Base-by-base conservation (phyloP, 2,888 invertebrate genomes). In the Mesorhabditis spiculigera region DNA sequence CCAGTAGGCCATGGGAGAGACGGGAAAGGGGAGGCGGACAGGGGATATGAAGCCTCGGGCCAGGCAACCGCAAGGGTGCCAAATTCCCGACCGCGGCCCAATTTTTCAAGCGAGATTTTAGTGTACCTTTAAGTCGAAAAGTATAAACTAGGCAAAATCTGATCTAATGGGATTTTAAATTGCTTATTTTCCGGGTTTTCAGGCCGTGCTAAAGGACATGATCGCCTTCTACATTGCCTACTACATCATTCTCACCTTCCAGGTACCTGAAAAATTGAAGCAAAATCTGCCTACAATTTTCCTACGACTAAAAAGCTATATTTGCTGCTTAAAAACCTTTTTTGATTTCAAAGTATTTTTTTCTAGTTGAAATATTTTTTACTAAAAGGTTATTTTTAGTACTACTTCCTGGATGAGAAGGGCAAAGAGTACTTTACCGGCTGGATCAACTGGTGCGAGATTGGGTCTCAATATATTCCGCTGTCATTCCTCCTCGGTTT, bases 371-470 rank as follows among this genome's bases (percentile, higher is more conserved):
- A 50, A 50, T 13, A n/a, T 41, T 61, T 65, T 41, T 43, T n/a
- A 50, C 10, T 5, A 5, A 28, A 28, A 28, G 28, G 28, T 28
- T 28, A 1, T 62, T 78, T 85, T 68, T 71, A 85, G 83, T 85
- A 83, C 81, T 84, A 82, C 66, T 45, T 83, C 13, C 70, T 85
- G 64, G 85, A 85, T 73, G 85, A 85, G 67, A 78, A 81, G 67
- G 81, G 82, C 68, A 85, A 85, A 72, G 84, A 83, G 71, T 85
- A 84, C 74, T 84, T 84, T 72, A 84, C 84, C n/a, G 84, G 84
- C 43, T 84, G 84, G 84, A 84, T 84, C 68, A 80, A 76, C 66
- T 84, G 84, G 84, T 82, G 82, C 68, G 81, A 81, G 70, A 81
- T 83, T 68, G 84, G 85, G 61, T 75, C 83, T 4, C 81, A 82